Base-by-base conservation (phyloP, 2,113 vertebrate species). In the Lophura nycthemera region DNA sequence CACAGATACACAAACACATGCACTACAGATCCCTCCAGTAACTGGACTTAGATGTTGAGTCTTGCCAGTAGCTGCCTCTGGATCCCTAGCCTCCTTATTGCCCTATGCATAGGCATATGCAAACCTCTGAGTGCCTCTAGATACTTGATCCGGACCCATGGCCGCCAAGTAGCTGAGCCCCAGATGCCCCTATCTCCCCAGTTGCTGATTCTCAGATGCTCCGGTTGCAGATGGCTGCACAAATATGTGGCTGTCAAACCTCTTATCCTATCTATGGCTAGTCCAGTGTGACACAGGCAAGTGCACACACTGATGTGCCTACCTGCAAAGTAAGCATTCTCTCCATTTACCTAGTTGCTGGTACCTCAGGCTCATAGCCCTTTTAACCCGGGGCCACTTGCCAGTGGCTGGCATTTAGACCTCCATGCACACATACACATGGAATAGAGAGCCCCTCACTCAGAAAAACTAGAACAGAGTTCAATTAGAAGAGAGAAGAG, bases 281-380 rank as follows among this genome's bases (percentile, higher is more conserved):
- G n/a, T 18, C 30, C 75, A 40, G 45, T 2, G 0, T 38, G 21
- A 60, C 50, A 52, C 1, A 10, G 40, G 22, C 8, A 59, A 32
- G 11, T 10, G 50, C 32, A 38, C 7, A 27, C 19, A 20, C 38
- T 9, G 8, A n/a, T 27, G 52, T 9, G 8, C 21, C 52, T 19
- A n/a, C 10, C 13, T 27, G 38, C 27, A 14, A 9, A 25, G 12
- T 0, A 52, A 45, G 40, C n/a, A 48, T 0, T 0, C 13, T 47
- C 25, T 32, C 13, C 45, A 40, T 30, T 34, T 64, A 10, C 42
- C 11, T 13, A 4, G 34, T 36, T 48, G 47, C 47, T 48, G 29
- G 15, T 7, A 22, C 8, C 40, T 70, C 38, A 34, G 56, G 6
- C 20, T 74, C 48, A 4, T 4, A 13, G 13, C 10, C 8, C 7